Percentiles rank a stretch among this genome's conserved stretches.
Evolutionary conservation across 2,888 invertebrate genomes (phyloP).

Genomic region (Mongoloraphidia duomilia): DNA sequence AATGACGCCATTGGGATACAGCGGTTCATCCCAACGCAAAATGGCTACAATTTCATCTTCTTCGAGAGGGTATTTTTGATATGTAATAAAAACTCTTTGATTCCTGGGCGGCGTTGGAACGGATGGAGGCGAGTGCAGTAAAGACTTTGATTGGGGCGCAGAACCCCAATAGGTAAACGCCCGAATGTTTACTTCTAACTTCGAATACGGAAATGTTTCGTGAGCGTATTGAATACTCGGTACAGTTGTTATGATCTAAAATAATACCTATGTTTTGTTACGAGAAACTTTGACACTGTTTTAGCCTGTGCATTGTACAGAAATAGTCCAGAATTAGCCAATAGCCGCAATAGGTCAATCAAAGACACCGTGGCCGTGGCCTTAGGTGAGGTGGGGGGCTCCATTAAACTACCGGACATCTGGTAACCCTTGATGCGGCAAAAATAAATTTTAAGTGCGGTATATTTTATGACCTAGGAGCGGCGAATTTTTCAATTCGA

Average conservation of each 20-base stretch:
- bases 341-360: no score
- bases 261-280: background rate
- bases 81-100: constrained; percentile 58
- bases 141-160: constrained; percentile 44
- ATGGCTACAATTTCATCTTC: constrained; percentile 36
- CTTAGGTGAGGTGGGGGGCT: no score
- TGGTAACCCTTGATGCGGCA: no score
- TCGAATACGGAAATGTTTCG: constrained; percentile 50
- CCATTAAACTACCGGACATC: no score
- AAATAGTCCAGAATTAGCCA: no score
- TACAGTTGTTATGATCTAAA: constrained; percentile 36
- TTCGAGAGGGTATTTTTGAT: constrained; percentile 27
- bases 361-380: no score
- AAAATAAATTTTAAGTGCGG: no score
- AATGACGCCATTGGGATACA: constrained; percentile 57
- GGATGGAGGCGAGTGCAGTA: constrained; percentile 64
- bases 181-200: constrained; percentile 56
- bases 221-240: constrained; percentile 38
- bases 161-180: constrained; percentile 78
- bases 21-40: constrained; percentile 70
- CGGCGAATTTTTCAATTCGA: no score
- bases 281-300: background rate
- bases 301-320: no score
- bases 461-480: no score
- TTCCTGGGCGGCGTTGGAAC: constrained; percentile 61